These are phyloP conservation scores for Nothocercus nigrocapillus DNA, from an alignment of 2,113 vertebrate species.

Conservation along the genomic window DNA sequence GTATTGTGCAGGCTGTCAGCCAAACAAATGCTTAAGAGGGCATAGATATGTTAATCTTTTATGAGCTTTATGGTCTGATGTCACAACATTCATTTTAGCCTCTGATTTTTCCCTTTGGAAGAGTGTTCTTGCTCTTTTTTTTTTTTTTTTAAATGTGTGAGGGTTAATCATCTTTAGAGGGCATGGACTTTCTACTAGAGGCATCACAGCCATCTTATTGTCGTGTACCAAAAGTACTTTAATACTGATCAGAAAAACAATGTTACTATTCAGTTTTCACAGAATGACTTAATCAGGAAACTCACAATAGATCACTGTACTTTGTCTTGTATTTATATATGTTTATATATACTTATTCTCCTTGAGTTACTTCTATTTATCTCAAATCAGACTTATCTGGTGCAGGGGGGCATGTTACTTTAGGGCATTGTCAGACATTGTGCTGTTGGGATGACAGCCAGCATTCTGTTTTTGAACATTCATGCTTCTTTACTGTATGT, in stretches of 20 bases:
- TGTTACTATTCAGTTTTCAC: neutral
- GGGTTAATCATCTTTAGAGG: neutral
- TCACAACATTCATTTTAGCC: neutral
- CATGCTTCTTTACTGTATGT: neutral
- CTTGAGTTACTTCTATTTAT: rapidly evolving
- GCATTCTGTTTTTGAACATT: neutral
- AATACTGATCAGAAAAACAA: neutral
- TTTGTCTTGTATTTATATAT: neutral
- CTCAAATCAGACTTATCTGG: neutral
- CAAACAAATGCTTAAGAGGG: conserved; percentile 41
- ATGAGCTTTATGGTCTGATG: neutral
- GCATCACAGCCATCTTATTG: neutral
- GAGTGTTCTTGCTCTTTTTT: neutral
- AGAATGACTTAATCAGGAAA: neutral
- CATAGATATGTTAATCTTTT: neutral
- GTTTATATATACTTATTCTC: no score
- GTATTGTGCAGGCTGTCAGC: conserved; percentile 34
- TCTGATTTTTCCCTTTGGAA: neutral
- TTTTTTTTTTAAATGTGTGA: neutral
- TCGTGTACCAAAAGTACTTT: neutral
- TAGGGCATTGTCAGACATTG: rapidly evolving
- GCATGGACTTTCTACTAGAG: neutral
- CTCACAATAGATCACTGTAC: neutral
- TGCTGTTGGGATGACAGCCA: neutral
- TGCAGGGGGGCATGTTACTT: rapidly evolving